Conservation (phyloP, 2,113 vertebrate species). For the Mungos mungo region DNA sequence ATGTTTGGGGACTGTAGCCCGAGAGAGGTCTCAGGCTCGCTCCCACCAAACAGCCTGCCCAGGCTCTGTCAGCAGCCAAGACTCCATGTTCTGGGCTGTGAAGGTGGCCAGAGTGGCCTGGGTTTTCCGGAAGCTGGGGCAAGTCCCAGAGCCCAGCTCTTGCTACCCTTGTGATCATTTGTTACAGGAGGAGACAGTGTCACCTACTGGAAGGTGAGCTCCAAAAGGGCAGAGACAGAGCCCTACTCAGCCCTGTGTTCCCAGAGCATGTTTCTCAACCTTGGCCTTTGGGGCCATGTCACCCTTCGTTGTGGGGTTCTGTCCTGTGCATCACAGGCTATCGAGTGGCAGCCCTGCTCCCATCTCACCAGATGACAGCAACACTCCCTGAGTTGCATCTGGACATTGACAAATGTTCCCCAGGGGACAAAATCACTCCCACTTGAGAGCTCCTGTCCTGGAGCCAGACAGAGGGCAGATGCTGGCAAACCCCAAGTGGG, state of each 20-base stretch:
- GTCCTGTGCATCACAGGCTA: rapidly evolving
- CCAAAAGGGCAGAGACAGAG: not conserved
- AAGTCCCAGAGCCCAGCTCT: not conserved
- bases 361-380: not conserved
- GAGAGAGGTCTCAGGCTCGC: not conserved
- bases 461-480: not conserved
- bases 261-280: not conserved
- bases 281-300: not conserved
- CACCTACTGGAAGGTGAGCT: not conserved
- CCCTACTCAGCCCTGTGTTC: not conserved
- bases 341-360: not conserved
- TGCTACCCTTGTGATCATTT: no score
- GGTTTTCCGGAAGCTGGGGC: not conserved
- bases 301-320: not conserved
- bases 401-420: not conserved
- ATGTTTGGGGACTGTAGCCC: not conserved
- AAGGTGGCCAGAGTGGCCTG: not conserved
- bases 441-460: not conserved
- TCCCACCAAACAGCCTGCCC: not conserved
- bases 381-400: not conserved
- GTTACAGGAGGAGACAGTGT: not conserved
- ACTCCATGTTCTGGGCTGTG: not conserved
- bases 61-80: not conserved
- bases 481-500: not conserved
- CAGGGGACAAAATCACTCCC: not conserved